These are phyloP conservation scores for Enteromius afrohamiltoni DNA, from an alignment of 2,797 vertebrate genomes.

Conservation along the genomic window DNA sequence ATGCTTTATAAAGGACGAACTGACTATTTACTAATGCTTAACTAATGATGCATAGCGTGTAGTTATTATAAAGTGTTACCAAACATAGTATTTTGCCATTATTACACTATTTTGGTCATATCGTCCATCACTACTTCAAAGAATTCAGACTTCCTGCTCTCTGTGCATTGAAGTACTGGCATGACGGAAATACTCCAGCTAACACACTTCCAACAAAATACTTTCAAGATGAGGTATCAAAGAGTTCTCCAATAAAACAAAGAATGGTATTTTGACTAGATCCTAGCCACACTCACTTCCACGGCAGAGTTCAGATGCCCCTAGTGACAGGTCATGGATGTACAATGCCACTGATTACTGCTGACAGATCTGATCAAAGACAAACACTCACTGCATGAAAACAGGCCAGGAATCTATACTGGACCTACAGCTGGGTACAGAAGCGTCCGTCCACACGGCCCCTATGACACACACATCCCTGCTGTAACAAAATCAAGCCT, in stretches of 20 bases:
- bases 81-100: neutral
- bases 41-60: no score
- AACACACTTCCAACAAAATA: constrained; percentile 16
- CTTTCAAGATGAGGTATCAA: constrained; percentile 8
- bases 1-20: no score
- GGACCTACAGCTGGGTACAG: constrained; percentile 21
- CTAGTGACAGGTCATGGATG: constrained; percentile 42
- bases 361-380: constrained; percentile 62
- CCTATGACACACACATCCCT: constrained; percentile 38
- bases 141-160: neutral
- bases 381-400: constrained; percentile 42
- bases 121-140: neutral
- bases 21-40: no score
- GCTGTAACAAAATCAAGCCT: constrained; percentile 45
- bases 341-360: constrained; percentile 51
- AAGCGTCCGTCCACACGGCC: constrained; percentile 46
- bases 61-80: no score
- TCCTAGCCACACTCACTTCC: constrained; percentile 35
- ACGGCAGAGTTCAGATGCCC: constrained; percentile 21
- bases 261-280: constrained; percentile 58
- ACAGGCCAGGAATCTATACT: constrained; percentile 41
- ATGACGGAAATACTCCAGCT: neutral
- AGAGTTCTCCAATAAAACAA: constrained; percentile 21
- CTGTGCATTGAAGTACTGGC: neutral
- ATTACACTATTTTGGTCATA: neutral